Percentiles rank a stretch among this genome's conserved stretches.
Conservation (phyloP, 2,888 invertebrate genomes). For the Drosophila testacea region DNA sequence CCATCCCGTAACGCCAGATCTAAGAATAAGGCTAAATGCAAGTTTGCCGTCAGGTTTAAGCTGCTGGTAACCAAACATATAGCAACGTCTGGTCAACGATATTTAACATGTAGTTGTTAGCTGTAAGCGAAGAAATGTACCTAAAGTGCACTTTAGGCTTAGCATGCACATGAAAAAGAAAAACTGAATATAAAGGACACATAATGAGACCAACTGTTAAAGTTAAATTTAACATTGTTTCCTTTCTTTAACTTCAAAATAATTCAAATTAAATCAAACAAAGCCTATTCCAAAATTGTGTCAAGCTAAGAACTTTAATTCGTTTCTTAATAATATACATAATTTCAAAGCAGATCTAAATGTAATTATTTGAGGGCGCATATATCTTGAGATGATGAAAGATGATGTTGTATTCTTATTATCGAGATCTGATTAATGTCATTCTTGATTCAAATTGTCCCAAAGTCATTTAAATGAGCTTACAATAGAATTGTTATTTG, state of each 20-base stretch:
- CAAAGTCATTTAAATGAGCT: constrained; percentile 40
- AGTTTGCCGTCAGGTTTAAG: not conserved
- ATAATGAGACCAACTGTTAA: too few species aligned
- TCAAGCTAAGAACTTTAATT: not conserved
- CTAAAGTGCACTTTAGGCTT: constrained; percentile 1
- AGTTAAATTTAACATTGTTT: too few species aligned
- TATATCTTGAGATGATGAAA: not conserved
- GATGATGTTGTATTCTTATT: not conserved
- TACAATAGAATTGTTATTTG: constrained; percentile 36
- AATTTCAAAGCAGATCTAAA: not conserved
- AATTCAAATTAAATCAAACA: not conserved
- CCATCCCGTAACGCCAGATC: constrained; percentile 3
- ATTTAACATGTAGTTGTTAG: not conserved
- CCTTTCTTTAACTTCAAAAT: too few species aligned
- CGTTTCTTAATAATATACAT: too few species aligned
- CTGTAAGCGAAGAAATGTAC: not conserved
- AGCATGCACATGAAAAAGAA: too few species aligned
- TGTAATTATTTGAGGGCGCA: too few species aligned
- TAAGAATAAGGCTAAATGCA: not conserved
- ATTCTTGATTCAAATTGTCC: constrained; percentile 21
- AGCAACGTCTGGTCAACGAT: too few species aligned
- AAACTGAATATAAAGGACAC: too few species aligned
- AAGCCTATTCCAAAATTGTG: not conserved
- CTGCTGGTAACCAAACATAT: not conserved
- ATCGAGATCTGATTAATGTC: constrained; percentile 40